Evolutionary conservation across 2,888 invertebrate species (phyloP).

Genomic region (Ceriagrion tenellum): DNA sequence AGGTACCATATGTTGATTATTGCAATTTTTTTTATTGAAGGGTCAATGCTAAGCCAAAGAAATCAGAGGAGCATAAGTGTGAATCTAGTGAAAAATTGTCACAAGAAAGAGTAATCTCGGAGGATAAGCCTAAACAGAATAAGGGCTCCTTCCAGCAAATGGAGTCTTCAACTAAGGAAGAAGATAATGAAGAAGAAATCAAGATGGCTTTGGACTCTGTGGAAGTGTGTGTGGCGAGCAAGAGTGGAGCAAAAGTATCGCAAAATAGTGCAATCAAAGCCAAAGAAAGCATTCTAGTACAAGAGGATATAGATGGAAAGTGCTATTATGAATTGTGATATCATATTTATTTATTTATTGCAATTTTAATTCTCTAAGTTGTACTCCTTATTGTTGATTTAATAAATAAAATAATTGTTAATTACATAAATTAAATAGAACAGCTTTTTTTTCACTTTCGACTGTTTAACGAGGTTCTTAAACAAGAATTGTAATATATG

Average conservation of each 20-base stretch:
- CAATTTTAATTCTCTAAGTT: neutral
- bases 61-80: neutral
- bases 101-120: neutral
- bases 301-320: slow-evolving; percentile 29
- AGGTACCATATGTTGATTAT: too few relatives aligned
- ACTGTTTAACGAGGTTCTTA: too few relatives aligned
- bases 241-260: neutral
- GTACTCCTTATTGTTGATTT: neutral
- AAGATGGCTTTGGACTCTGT: neutral
- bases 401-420: neutral
- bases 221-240: neutral
- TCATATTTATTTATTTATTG: neutral
- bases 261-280: neutral
- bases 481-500: too few relatives aligned
- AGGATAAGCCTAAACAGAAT: neutral
- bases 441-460: too few relatives aligned
- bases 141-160: neutral
- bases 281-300: neutral
- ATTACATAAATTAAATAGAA: too few relatives aligned
- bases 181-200: neutral
- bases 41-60: neutral
- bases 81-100: neutral
- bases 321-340: slow-evolving; percentile 11
- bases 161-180: neutral
- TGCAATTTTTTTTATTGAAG: neutral